phyloP scores from a whole-genome alignment of 2,797 vertebrate genomes.

The Platalea minor region DNA sequence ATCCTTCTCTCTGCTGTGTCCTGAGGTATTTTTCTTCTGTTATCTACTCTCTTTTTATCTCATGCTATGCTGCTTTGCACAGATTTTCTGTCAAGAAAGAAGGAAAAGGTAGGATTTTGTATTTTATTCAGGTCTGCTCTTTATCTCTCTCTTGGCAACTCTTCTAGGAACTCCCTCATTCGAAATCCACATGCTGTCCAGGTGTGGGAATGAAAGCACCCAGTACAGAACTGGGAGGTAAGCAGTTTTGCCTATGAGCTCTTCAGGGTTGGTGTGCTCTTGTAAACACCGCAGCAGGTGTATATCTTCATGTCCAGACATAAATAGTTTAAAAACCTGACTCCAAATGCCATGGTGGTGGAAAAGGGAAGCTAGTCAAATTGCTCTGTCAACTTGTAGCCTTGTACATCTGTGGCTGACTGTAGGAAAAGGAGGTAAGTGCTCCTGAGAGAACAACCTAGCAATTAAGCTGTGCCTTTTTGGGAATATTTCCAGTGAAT shows the following conservation, averaged over 20 bases:
- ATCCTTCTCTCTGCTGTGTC: background rate
- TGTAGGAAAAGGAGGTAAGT: background rate
- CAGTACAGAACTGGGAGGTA: background rate
- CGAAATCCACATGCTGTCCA: background rate
- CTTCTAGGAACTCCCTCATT: background rate
- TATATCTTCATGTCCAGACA: background rate
- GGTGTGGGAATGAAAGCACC: background rate
- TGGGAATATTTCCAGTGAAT: background rate
- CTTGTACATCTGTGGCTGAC: background rate
- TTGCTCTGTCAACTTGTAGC: background rate
- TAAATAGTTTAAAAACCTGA: background rate
- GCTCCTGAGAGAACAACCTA: background rate
- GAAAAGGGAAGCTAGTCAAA: background rate
- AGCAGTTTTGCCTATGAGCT: background rate
- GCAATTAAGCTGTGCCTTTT: background rate
- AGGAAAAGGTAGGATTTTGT: background rate
- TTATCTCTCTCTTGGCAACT: background rate
- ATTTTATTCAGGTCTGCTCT: background rate
- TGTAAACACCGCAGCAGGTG: background rate
- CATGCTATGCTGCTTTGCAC: background rate
- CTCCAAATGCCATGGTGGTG: background rate
- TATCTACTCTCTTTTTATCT: background rate
- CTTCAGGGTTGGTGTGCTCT: background rate
- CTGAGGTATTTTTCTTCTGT: background rate
- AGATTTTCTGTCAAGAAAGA: constrained; percentile 13